These are phyloP conservation scores for Cosmopolites sordidus DNA, from an alignment of 2,888 invertebrate species.

Conservation along the genomic window DNA sequence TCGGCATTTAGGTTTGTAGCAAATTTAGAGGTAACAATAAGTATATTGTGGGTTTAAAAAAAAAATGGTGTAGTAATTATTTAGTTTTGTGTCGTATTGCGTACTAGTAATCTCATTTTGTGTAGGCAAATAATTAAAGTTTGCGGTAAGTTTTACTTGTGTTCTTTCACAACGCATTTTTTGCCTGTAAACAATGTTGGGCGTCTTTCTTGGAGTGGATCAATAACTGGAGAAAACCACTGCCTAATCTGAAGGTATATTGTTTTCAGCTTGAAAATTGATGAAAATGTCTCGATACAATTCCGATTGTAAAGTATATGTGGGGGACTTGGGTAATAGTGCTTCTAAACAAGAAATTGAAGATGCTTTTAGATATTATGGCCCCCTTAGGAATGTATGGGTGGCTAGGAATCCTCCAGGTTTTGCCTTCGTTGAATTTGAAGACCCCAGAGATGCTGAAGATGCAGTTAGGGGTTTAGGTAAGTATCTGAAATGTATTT, in stretches of 20 bases:
- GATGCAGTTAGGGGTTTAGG: constrained; percentile 79
- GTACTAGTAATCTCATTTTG: too few relatives aligned
- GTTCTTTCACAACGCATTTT: neutral
- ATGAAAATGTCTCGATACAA: constrained; percentile 63
- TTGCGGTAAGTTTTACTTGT: constrained; percentile 6
- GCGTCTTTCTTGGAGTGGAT: constrained; percentile 11
- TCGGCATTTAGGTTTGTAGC: too few relatives aligned
- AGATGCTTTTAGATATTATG: constrained; percentile 82
- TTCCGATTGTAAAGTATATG: constrained; percentile 88
- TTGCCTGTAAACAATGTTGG: constrained; percentile 11
- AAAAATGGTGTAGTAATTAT: too few relatives aligned
- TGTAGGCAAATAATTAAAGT: neutral
- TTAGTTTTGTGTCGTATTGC: too few relatives aligned
- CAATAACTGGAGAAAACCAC: constrained; percentile 1
- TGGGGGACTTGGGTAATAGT: constrained; percentile 86
- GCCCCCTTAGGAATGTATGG: constrained; percentile 87
- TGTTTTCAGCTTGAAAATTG: neutral
- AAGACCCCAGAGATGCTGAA: constrained; percentile 84
- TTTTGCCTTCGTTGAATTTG: constrained; percentile 86
- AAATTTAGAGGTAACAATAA: too few relatives aligned
- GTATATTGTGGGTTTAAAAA: too few relatives aligned
- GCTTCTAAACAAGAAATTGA: constrained; percentile 88
- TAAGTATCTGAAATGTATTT: constrained; percentile 47
- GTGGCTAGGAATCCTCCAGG: constrained; percentile 91
- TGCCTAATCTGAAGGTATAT: too few relatives aligned